A percentile compares a stretch with the other conserved stretches of the same genome.
Conservation (phyloP, 2,797 vertebrate genomes). For the Platalea minor region DNA sequence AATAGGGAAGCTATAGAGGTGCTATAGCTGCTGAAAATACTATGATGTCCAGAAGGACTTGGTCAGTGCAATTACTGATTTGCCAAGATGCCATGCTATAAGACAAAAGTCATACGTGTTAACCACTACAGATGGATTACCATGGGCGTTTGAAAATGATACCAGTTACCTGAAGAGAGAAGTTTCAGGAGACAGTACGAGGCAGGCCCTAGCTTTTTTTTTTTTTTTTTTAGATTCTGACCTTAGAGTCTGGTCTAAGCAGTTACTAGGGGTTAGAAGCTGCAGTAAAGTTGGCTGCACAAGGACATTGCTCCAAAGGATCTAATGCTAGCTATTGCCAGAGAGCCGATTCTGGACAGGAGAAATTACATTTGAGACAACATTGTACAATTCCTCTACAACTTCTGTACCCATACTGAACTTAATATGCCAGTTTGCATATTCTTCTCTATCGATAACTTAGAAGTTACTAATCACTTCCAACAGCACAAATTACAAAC, state of each 20-base stretch:
- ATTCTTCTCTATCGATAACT: neutral
- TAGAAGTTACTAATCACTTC: neutral
- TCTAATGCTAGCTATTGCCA: neutral
- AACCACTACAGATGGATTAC: neutral
- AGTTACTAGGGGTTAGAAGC: neutral
- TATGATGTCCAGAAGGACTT: fast-evolving
- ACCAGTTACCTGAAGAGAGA: neutral
- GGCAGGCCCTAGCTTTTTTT: neutral
- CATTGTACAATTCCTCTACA: neutral
- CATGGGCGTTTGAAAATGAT: neutral
- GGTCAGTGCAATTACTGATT: neutral
- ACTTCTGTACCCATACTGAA: neutral
- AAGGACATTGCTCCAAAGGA: neutral
- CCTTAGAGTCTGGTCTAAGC: neutral
- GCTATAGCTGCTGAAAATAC: neutral
- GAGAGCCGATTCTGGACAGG: neutral
- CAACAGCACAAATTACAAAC: neutral
- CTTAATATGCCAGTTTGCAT: neutral
- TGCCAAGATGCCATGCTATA: neutral
- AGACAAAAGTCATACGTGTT: neutral
- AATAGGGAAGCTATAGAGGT: neutral
- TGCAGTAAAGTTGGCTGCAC: neutral
- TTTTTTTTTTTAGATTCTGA: neutral
- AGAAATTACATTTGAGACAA: neutral
- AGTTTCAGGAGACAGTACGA: neutral